Evolutionary conservation across 2,113 vertebrate genomes (phyloP).

Genomic region (Cettia cetti): DNA sequence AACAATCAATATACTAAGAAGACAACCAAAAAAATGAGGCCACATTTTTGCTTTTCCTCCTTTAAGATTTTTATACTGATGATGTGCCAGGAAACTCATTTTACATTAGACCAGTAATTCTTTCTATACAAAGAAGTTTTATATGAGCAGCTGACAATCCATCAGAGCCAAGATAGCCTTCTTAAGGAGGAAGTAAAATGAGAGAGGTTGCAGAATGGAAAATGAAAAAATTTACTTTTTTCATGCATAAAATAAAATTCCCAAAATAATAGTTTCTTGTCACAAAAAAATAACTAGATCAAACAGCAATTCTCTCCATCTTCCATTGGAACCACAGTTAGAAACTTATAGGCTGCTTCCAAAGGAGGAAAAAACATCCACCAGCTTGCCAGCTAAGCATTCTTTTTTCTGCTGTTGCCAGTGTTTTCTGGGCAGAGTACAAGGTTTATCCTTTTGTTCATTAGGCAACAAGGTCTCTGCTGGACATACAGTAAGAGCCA

Average conservation of each 20-base stretch:
- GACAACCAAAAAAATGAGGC: slow-evolving; percentile 44
- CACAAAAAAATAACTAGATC: background rate
- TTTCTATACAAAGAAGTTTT: background rate
- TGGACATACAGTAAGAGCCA: background rate
- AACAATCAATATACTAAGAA: slow-evolving; percentile 41
- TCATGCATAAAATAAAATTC: background rate
- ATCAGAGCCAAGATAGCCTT: background rate
- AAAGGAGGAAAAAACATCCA: background rate
- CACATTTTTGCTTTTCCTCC: slow-evolving; percentile 29
- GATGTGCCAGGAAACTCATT: slow-evolving; percentile 25
- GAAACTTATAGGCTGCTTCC: background rate
- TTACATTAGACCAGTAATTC: slow-evolving; percentile 11
- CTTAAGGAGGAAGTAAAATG: background rate
- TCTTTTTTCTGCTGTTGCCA: background rate
- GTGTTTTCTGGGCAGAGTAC: background rate
- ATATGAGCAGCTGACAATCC: background rate
- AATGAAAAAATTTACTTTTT: slow-evolving; percentile 24
- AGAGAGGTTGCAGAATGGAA: background rate
- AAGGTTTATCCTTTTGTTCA: background rate
- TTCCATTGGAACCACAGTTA: background rate
- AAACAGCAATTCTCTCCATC: background rate
- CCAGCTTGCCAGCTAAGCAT: background rate
- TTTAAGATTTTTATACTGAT: slow-evolving; percentile 26
- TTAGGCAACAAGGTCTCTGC: background rate
- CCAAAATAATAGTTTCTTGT: background rate